Conservation (phyloP, 1,140 invertebrate genomes). For the Nephila pilipes region DNA sequence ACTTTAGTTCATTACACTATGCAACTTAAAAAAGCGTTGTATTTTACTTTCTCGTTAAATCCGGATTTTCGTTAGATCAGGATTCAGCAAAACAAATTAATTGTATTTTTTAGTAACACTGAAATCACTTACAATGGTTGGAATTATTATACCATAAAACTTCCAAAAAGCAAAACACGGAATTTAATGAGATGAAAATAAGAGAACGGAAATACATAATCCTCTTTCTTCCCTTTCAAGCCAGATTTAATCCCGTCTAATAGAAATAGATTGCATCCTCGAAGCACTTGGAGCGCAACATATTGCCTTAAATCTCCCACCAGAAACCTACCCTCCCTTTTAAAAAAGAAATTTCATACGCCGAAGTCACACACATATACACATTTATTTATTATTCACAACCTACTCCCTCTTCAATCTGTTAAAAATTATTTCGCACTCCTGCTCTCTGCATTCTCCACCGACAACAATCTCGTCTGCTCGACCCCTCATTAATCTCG, state of each 20-base stretch:
- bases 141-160: no score
- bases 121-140: no score
- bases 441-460: neutral
- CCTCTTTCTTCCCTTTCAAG: neutral
- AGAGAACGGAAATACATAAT: no score
- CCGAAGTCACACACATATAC: neutral
- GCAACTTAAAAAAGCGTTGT: no score
- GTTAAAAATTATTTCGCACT: conserved; percentile 52
- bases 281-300: neutral
- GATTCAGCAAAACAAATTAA: no score
- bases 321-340: neutral
- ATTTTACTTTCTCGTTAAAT: no score
- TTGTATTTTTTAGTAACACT: no score
- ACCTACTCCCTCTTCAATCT: conserved; percentile 3
- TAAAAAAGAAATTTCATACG: neutral
- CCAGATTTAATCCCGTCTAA: neutral
- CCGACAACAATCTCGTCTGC: conserved; percentile 24
- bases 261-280: neutral
- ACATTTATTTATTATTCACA: conserved; percentile 2
- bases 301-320: neutral
- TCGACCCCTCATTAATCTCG: conserved; percentile 38
- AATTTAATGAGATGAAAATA: no score
- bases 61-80: no score
- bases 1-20: no score
- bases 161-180: no score